Base-by-base conservation (phyloP, 2,797 vertebrate genomes). In the Helostoma temminkii region DNA sequence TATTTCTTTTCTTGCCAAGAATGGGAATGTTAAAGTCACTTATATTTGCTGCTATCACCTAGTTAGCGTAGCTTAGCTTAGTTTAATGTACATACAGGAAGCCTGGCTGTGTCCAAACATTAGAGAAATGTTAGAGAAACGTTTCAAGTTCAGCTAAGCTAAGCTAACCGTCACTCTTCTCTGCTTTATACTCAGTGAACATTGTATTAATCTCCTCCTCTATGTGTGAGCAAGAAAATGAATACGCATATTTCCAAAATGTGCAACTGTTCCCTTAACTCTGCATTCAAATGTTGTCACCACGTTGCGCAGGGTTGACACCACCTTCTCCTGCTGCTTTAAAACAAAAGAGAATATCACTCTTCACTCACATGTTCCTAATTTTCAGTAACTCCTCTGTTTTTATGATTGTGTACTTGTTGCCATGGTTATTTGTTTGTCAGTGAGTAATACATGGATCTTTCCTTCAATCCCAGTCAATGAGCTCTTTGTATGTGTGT, bases 401-500 rank as follows among this genome's bases (percentile, higher is more conserved):
- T 58, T 9, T 8, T 50, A 30, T 36, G 42, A 19, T 25, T 24
- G 22, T 67, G 15, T 53, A 15, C 39, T 50, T 28, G 19, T 71
- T 28, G 25, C 74, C 36, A 16, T 58, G 53, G 46, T 36, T 48
- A 0, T 5, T 21, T 68, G 61, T 67, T 62, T 48, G 54, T 53
- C 26, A 22, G 55, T 7, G 52, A 43, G 45, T 0, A 24, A 15
- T 45, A 9, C 54, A 19, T 32, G 1, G 12, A 48, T 57, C 5
- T 55, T 57, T 72, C 49, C 28, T 26, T 73, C 24, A 10, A 19
- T n/a, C 39, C 25, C 36, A 18, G 34, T 74, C 54, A 81, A 79
- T 66, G 61, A 57, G 19, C 46, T 70, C 60, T 74, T 76, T 85
- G 74, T 82, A 52, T 15, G 24, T 12, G 24, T n/a, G 37, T 21